Evolutionary conservation across 2,888 invertebrate genomes (phyloP), one percentile per base, ranked within the genome.

Genomic region (Temnothorax unifasciatus): DNA sequence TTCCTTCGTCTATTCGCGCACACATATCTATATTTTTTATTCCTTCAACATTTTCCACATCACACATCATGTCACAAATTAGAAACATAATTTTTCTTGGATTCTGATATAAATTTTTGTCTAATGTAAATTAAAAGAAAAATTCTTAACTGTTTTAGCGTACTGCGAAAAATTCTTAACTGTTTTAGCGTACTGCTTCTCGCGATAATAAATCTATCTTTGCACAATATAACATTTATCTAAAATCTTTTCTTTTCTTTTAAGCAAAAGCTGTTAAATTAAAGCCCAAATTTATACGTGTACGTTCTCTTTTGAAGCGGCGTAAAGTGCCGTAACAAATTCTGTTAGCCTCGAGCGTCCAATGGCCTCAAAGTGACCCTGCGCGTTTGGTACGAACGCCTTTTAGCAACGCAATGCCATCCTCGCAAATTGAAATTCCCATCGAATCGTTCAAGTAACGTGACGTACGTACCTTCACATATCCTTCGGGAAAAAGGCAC

Each of bases 351-450:
- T 9, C 8, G 25, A 13, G 64, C 6, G n/a, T 68, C n/a, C 25
- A 9, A 9, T 69, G 15, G 41, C 9, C 15, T 69, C 41, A 76
- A 76, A 41, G 29, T 68, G 44, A 79, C 44, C 59, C 15, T 18
- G 34, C 34, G 9, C 25, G 74, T 73, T 81, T 73, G 34, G 4
- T 47, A 59, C 13, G 13, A 11, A 13, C n/a, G 29, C 29, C 29
- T 52, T 73, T 81, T 59, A 34, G 15, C 41, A 34, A n/a, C 29
- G 54, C 50, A 57, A 34, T 69, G 21, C 21, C 5, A 44, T 13
- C 15, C 25, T 47, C 25, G 21, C 38, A 68, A 64, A 87, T 76
- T 57, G 75, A 76, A 75, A 73, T 63, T 29, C 44, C 59, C 47
- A 63, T 41, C 25, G 29, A 75, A 84, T 79, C 61, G 47, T 41